phyloP scores from a whole-genome alignment of 2,113 vertebrate species.

The Gadus macrocephalus region DNA sequence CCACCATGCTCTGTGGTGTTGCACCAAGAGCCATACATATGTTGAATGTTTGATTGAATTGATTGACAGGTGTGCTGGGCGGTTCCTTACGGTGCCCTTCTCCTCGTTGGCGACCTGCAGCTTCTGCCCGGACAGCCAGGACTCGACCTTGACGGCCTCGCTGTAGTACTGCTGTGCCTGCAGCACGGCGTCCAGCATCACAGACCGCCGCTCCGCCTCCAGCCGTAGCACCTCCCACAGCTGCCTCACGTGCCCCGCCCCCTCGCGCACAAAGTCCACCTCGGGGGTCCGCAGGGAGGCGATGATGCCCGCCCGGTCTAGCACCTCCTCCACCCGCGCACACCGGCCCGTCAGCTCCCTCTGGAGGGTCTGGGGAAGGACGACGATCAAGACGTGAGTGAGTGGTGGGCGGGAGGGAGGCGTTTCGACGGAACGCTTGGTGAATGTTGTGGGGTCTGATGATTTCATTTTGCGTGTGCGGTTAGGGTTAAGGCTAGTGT shows the following conservation, averaged over 20 bases:
- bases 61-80: too few relatives aligned
- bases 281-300: conserved; percentile 76
- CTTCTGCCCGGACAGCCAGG: conserved; percentile 92
- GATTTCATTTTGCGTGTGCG: too few relatives aligned
- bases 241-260: conserved; percentile 76
- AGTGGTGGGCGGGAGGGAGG: too few relatives aligned
- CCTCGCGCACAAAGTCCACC: conserved; percentile 74
- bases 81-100: conserved; percentile 79
- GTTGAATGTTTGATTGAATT: too few relatives aligned
- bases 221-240: conserved; percentile 82
- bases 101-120: conserved; percentile 88
- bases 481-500: too few relatives aligned
- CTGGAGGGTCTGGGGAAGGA: conserved; percentile 76
- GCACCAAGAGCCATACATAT: too few relatives aligned
- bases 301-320: conserved; percentile 72
- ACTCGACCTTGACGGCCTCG: conserved; percentile 83
- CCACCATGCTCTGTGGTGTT: too few relatives aligned
- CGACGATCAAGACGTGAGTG: too few relatives aligned
- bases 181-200: conserved; percentile 76
- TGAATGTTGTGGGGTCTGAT: too few relatives aligned
- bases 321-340: conserved; percentile 76
- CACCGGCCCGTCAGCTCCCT: conserved; percentile 86
- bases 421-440: background rate
- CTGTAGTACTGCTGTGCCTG: conserved; percentile 88
- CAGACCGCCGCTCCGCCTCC: conserved; percentile 77